Evolutionary conservation across 2,113 vertebrate genomes (phyloP), one percentile per base, ranked within the genome.

Genomic region (Xyrauchen texanus): DNA sequence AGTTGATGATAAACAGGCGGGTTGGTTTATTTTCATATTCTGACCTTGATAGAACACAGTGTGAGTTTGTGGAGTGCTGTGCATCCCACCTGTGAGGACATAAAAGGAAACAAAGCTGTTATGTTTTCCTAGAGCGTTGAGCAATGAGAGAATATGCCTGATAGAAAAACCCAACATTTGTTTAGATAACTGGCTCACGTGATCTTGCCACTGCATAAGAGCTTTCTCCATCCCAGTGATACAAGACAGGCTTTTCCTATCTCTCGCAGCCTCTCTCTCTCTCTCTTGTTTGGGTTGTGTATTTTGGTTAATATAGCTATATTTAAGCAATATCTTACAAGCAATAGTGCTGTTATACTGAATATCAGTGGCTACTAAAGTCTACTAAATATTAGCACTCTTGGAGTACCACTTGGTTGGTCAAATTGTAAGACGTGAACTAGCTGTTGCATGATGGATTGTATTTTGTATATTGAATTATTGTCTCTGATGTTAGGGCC

Each of bases 401-500:
- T 34, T 34, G 21, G 21, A 34, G 21, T 3, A 34, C 3, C 21
- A 34, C 21, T 34, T 34, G 21, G 21, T 34, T 3, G 3, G 21
- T 34, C 21, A 34, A 34, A 34, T 34, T 34, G 21, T 34, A 3
- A 34, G 21, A 34, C 3, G 21, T 34, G 21, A 34, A 34, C 21
- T 34, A 34, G 21, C 21, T 34, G 21, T 34, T 34, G 21, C 3
- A 34, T 34, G 3, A 34, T 34, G 21, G 21, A 34, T 34, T 34
- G 21, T 57, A 65, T 13, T 7, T 7, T 21, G 5, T 34, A 16
- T 21, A 61, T 61, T 15, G 12, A 63, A 62, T 34, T 42, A 44
- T 65, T 15, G 21, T 12, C 4, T 68, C 12, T 70, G 82, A 51
- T 86, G 81, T 68, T 86, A 99, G 97, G 77, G 98, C 98, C 47